Conservation (phyloP, 2,888 invertebrate genomes). For the Aleiodes alternator region DNA sequence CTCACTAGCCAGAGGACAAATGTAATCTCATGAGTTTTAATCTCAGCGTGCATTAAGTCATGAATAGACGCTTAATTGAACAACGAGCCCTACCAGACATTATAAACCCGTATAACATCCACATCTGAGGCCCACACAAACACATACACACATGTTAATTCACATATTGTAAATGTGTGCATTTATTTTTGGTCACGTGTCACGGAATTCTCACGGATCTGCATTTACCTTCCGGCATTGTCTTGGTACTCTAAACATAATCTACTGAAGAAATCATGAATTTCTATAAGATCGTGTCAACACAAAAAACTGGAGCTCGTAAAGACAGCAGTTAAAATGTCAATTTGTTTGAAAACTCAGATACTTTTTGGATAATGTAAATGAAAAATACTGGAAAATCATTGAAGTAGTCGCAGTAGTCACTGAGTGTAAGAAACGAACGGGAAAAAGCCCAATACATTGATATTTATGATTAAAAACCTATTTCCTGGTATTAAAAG, state of each 20-base stretch:
- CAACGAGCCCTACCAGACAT: constrained; percentile 48
- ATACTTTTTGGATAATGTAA: too few relatives aligned
- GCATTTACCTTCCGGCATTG: constrained; percentile 44
- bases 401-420: too few relatives aligned
- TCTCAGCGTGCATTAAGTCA: constrained; percentile 25
- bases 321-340: constrained; percentile 7
- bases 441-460: too few relatives aligned
- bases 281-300: constrained; percentile 10
- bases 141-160: background rate
- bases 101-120: constrained; percentile 28
- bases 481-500: too few relatives aligned
- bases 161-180: constrained; percentile 10
- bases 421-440: too few relatives aligned
- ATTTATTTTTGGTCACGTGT: constrained; percentile 42
- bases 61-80: constrained; percentile 59
- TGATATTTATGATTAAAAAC: too few relatives aligned
- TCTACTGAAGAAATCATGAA: constrained; percentile 9
- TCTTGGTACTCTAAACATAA: constrained; percentile 8
- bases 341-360: constrained; percentile 1
- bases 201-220: constrained; percentile 54
- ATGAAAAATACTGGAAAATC: too few relatives aligned
- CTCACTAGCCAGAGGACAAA: background rate
- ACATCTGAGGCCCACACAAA: background rate
- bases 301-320: background rate
- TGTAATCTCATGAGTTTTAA: constrained; percentile 18